Evolutionary conservation across 2,113 vertebrate genomes (phyloP).

Genomic region (Rissa tridactyla): DNA sequence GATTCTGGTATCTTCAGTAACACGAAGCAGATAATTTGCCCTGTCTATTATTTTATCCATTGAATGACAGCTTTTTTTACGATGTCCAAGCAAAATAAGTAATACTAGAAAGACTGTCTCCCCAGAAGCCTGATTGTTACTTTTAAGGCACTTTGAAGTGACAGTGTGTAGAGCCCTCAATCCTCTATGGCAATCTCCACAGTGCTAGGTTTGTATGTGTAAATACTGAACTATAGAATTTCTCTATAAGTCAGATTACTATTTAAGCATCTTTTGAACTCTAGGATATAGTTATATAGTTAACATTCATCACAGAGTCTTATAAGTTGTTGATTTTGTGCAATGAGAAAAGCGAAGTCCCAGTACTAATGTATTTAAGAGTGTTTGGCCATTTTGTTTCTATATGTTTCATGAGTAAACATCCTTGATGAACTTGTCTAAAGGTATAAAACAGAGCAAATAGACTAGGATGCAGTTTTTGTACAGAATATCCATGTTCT

Average conservation of each 20-base stretch:
- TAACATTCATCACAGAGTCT: neutral
- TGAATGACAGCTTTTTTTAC: neutral
- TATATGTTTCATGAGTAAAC: neutral
- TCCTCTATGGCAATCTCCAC: neutral
- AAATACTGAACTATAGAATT: neutral
- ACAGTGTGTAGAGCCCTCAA: neutral
- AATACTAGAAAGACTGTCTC: neutral
- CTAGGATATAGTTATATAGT: neutral
- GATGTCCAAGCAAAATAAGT: neutral
- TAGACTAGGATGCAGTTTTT: neutral
- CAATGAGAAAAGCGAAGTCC: neutral
- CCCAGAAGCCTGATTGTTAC: neutral
- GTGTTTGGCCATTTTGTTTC: neutral
- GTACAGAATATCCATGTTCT: neutral
- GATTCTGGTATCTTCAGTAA: neutral
- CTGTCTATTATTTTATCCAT: neutral
- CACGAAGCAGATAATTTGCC: neutral
- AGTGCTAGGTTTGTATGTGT: neutral
- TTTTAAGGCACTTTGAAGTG: neutral
- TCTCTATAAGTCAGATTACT: neutral
- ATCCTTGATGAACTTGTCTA: neutral
- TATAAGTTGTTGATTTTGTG: neutral
- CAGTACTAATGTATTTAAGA: neutral
- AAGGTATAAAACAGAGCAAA: neutral
- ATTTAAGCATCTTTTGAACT: neutral